Conservation (phyloP, 2,113 vertebrate species). For the Corythornis cristatus region DNA sequence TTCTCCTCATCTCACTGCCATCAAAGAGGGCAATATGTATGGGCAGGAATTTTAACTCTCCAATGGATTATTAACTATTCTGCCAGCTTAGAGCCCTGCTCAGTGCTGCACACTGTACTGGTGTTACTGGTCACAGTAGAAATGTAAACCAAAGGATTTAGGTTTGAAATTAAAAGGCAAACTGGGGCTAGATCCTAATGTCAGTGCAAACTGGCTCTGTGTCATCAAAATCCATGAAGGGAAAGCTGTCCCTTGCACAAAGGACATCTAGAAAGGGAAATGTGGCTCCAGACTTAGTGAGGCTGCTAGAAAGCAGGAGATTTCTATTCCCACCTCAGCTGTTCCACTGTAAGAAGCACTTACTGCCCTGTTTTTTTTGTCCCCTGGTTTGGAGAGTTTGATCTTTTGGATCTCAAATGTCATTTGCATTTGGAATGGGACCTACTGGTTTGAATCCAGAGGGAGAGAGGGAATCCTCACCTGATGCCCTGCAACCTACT, state of each 20-base stretch:
- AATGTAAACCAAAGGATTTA: neutral
- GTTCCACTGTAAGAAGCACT: neutral
- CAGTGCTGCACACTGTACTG: neutral
- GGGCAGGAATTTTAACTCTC: neutral
- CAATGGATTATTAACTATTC: neutral
- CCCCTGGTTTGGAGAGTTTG: neutral
- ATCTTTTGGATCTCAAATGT: neutral
- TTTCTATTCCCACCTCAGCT: neutral
- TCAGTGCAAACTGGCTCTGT: neutral
- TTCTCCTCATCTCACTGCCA: neutral
- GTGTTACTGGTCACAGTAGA: neutral
- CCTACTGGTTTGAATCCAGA: neutral
- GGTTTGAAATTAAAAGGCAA: neutral
- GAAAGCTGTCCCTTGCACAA: neutral
- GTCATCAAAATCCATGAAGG: neutral
- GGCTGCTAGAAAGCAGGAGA: neutral
- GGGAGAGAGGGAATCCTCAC: neutral
- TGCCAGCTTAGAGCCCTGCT: neutral
- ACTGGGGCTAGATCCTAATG: neutral
- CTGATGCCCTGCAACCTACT: neutral
- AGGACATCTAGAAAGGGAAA: neutral
- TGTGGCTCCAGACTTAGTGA: neutral
- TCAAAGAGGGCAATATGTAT: neutral
- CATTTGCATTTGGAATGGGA: neutral
- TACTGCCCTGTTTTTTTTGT: neutral